Evolutionary conservation across 2,888 invertebrate species (phyloP), one percentile per base, ranked within the genome.

Genomic region (Conomelus anceps): DNA sequence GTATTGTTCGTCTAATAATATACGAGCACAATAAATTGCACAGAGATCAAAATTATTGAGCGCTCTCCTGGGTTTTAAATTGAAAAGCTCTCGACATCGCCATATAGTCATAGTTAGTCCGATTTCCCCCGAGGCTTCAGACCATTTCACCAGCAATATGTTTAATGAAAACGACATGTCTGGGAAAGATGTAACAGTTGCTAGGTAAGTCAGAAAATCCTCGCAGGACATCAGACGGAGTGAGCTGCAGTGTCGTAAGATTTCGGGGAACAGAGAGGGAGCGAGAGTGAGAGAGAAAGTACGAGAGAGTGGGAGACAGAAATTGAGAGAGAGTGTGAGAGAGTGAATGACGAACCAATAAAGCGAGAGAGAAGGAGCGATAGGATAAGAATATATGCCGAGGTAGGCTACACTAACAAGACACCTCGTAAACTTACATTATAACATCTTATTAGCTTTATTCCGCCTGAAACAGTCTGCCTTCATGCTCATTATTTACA

Each of bases 401-500:
- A 34, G 13, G 63, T 63, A n/a, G 63, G 1, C 63, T 63, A 63
- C 63, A 63, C 63, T 63, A 63, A 63, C 63, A 85, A 85, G 24
- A 85, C 85, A 85, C 85, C 85, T 85, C 24, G 24, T 85, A 24
- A 85, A 85, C 85, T 85, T 85, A 85, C 24, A 85, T 85, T 85
- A 24, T 85, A 85, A 23, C 85, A 85, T 85, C 85, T 23, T 24
- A 85, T 85, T 85, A 85, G 85, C 63, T 63, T 63, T 63, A 63
- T 63, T 63, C 63, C 63, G 63, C 63, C 63, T 63, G 63, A n/a
- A 63, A 63, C 63, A 6, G 63, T 63, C 63, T 63, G 63, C 63
- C 34, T 63, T 63, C 63, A n/a, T 63, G 63, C n/a, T 63, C 63
- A 63, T 86, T 86, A 86, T 86, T 86, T 86, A 86, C 86, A 86